Conservation (phyloP, 2,888 invertebrate species). For the Drosophila dives region DNA sequence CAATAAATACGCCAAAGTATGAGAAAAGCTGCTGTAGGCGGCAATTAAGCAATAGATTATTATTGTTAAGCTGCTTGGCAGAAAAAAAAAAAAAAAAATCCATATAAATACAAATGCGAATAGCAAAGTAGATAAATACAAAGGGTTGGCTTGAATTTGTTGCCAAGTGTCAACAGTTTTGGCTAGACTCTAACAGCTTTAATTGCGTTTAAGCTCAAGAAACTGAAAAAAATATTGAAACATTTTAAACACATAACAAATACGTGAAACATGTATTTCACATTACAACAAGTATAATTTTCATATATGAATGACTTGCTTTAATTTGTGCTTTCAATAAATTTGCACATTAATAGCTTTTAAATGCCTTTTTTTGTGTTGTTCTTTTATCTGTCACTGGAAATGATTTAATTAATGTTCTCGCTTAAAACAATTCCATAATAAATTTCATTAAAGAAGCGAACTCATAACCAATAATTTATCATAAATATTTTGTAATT, state of each 20-base stretch:
- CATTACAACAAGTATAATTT: constrained; percentile 1
- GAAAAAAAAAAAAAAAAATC: background rate
- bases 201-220: background rate
- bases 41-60: constrained; percentile 54
- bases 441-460: constrained; percentile 67
- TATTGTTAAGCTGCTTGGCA: constrained; percentile 40
- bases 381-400: constrained; percentile 35
- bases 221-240: background rate
- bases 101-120: background rate
- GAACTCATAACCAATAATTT: constrained; percentile 60
- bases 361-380: constrained; percentile 23
- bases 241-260: background rate
- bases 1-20: constrained; percentile 39
- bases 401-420: constrained; percentile 63
- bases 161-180: background rate
- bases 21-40: constrained; percentile 21
- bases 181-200: background rate
- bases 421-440: constrained; percentile 67
- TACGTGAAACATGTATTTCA: background rate
- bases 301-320: constrained; percentile 2
- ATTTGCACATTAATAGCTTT: constrained; percentile 52
- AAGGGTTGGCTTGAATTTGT: background rate
- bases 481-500: constrained; percentile 73
- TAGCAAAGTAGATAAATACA: too few relatives aligned
- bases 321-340: constrained; percentile 27